Base-by-base conservation (phyloP, 2,113 vertebrate genomes). In the Chloroceryle aenea region DNA sequence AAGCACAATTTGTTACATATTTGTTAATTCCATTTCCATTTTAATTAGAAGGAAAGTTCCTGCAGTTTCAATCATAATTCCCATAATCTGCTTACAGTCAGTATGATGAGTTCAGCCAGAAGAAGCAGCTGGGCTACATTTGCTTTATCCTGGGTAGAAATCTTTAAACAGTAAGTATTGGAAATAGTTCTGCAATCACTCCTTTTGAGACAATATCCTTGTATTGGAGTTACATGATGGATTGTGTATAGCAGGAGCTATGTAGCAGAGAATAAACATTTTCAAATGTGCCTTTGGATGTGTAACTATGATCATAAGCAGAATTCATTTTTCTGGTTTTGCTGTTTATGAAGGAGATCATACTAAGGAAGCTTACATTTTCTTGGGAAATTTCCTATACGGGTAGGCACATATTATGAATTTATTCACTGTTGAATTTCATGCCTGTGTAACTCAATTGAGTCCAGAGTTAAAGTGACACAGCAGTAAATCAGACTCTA, bases 21-120 rank as follows among this genome's bases (percentile, higher is more conserved):
- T 97, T 96, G 43, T 79, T 97, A 97, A 96, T 97, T 95, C 77
- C 61, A 96, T 97, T 98, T 97, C 92, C 93, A 97, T 96, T 97
- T 95, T 95, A 96, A 97, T 98, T 96, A 96, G 96, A 91, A 93
- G 27, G 83, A 91, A 97, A 97, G 90, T 97, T 98, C 97, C 95
- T 97, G 94, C 90, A 94, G 95, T 97, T 96, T 97, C 78, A 74
- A 59, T 96, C 84, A 83, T 97, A 97, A 97, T 97, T 97, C 92
- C 58, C 69, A 77, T 97, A 95, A 97, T 97, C 95, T 96, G 45
- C 73, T 97, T 96, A 91, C 83, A 97, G 90, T 94, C 68, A 82
- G 52, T 56, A 80, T 92, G 90, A 96, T 88, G 84, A 86, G 67
- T 92, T 75, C 69, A 73, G 64, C 47, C 66, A 90, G 58, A 36